Evolutionary conservation across 2,113 vertebrate genomes (phyloP).

Genomic region (Anas platyrhynchos): DNA sequence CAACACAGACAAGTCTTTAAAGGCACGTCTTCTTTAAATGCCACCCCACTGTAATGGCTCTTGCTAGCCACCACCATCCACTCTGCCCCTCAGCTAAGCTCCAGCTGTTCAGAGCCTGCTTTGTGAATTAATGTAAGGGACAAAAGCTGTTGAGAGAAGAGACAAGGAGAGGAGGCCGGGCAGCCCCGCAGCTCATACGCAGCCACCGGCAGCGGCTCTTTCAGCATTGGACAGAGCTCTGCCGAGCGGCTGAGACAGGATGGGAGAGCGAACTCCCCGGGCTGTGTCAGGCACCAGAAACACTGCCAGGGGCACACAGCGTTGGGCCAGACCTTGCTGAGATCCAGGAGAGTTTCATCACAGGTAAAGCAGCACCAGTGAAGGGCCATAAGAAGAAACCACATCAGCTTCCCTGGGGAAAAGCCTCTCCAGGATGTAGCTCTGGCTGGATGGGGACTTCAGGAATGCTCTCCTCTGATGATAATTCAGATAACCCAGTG

Average conservation of each 20-base stretch:
- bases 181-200: background rate
- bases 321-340: background rate
- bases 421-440: background rate
- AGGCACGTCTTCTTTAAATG: background rate
- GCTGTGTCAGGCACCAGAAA: background rate
- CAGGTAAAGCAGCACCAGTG: background rate
- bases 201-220: accelerated
- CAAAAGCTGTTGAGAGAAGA: background rate
- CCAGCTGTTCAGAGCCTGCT: background rate
- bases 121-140: background rate
- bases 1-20: background rate
- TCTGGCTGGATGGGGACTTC: background rate
- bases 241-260: accelerated
- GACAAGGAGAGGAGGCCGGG: accelerated
- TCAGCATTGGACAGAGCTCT: slow-evolving; percentile 19
- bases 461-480: background rate
- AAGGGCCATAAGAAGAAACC: background rate
- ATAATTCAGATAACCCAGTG: slow-evolving; percentile 10
- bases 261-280: accelerated
- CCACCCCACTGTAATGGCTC: background rate
- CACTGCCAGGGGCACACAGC: background rate
- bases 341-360: background rate
- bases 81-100: background rate
- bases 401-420: background rate
- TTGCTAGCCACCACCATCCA: background rate